Conservation (phyloP, 2,113 vertebrate genomes). For the Pluvialis apricaria region DNA sequence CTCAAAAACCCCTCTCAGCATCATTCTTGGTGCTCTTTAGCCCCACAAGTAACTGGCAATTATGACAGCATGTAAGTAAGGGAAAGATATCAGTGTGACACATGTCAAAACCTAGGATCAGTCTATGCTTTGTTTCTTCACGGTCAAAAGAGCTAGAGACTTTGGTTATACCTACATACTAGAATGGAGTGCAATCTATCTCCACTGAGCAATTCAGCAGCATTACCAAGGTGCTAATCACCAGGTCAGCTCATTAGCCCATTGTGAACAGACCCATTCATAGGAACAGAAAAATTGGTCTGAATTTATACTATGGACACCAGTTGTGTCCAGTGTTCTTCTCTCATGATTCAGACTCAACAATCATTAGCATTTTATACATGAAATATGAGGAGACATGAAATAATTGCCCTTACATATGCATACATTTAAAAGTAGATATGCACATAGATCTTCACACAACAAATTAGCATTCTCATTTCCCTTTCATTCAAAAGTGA, state of each 20-base stretch:
- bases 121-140: neutral
- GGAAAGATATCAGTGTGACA: neutral
- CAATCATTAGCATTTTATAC: neutral
- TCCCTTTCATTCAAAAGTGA: neutral
- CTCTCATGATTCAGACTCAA: neutral
- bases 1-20: neutral
- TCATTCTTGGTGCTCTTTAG: neutral
- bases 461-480: neutral
- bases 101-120: neutral
- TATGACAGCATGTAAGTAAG: neutral
- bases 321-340: neutral
- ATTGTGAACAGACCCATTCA: neutral
- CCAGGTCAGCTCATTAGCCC: neutral
- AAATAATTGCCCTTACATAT: neutral
- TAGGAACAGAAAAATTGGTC: neutral
- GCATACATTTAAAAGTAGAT: neutral
- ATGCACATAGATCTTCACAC: neutral
- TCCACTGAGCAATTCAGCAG: neutral
- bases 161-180: neutral
- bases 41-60: neutral
- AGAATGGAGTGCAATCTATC: neutral
- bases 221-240: neutral
- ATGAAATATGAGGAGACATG: neutral
- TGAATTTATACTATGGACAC: neutral
- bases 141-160: neutral